A percentile compares a stretch with the other conserved stretches of the same genome.
Evolutionary conservation across 2,888 invertebrate genomes (phyloP).

Genomic region (Microdon myrmicae): DNA sequence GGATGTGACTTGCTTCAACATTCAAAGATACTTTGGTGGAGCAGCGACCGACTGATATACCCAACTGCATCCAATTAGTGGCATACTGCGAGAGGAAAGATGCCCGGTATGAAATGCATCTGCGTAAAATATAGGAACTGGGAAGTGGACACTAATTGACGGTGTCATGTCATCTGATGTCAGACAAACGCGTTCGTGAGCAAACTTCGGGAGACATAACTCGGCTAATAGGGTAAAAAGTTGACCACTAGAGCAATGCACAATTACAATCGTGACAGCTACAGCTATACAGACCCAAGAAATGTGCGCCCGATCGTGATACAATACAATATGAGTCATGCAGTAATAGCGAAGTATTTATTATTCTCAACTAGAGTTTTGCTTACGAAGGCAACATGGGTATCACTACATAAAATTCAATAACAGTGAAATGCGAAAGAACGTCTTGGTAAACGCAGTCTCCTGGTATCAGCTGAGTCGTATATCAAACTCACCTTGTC

Average conservation of each 20-base stretch:
- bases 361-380: too few relatives aligned
- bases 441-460: too few relatives aligned
- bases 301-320: too few relatives aligned
- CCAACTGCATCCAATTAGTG: conserved; percentile 29
- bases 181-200: conserved; percentile 6
- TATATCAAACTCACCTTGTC: too few relatives aligned
- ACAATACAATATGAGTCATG: too few relatives aligned
- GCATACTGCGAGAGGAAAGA: neutral
- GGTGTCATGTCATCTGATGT: conserved; percentile 17
- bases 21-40: conserved; percentile 6
- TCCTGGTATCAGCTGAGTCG: too few relatives aligned
- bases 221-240: conserved; percentile 30
- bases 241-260: conserved; percentile 6
- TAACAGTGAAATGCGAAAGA: too few relatives aligned
- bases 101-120: neutral
- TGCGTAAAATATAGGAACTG: conserved; percentile 23
- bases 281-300: too few relatives aligned
- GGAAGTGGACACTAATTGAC: conserved; percentile 30
- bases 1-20: conserved; percentile 18
- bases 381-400: too few relatives aligned
- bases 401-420: too few relatives aligned
- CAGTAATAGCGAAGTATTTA: too few relatives aligned
- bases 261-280: too few relatives aligned
- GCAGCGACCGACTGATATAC: conserved; percentile 22
- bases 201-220: conserved; percentile 8